A percentile compares a stretch with the other conserved stretches of the same genome.
phyloP scores from a whole-genome alignment of 2,113 vertebrate species.

The Haemorhous mexicanus region DNA sequence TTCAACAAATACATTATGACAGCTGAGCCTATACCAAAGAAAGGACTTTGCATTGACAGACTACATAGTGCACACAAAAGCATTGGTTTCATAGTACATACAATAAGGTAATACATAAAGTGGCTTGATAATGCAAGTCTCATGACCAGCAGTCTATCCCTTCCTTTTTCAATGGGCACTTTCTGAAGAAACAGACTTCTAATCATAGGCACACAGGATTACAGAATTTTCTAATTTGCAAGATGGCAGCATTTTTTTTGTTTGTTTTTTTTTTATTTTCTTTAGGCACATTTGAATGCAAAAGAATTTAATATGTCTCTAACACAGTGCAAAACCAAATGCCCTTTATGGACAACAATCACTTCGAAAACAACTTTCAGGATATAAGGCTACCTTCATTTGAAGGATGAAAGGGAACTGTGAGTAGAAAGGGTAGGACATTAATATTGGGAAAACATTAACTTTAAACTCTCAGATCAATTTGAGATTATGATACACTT shows the following conservation, averaged over 20 bases:
- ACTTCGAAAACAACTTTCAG: conserved; percentile 48
- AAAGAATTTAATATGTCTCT: conserved; percentile 29
- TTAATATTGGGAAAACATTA: conserved; percentile 8
- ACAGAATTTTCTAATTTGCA: conserved; percentile 57
- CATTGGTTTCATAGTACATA: conserved; percentile 45
- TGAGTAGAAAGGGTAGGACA: background rate
- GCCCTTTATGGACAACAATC: conserved; percentile 52
- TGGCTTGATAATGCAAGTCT: conserved; percentile 69
- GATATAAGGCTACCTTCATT: conserved; percentile 44
- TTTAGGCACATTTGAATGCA: conserved; percentile 78
- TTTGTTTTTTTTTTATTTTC: background rate
- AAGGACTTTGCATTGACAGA: conserved; percentile 63
- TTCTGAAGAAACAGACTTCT: conserved; percentile 52
- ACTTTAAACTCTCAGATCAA: conserved; percentile 28
- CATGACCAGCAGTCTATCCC: conserved; percentile 62
- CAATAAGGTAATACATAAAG: conserved; percentile 72
- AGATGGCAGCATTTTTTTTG: conserved; percentile 68
- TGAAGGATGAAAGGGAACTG: conserved; percentile 13
- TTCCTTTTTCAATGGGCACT: conserved; percentile 63
- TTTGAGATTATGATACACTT: background rate
- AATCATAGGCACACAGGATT: conserved; percentile 65
- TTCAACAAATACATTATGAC: conserved; percentile 59
- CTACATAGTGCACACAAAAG: conserved; percentile 65
- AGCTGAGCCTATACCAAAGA: conserved; percentile 64
- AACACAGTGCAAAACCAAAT: conserved; percentile 73